Evolutionary conservation across 2,113 vertebrate species (phyloP).

Genomic region (Tachysurus vachellii): DNA sequence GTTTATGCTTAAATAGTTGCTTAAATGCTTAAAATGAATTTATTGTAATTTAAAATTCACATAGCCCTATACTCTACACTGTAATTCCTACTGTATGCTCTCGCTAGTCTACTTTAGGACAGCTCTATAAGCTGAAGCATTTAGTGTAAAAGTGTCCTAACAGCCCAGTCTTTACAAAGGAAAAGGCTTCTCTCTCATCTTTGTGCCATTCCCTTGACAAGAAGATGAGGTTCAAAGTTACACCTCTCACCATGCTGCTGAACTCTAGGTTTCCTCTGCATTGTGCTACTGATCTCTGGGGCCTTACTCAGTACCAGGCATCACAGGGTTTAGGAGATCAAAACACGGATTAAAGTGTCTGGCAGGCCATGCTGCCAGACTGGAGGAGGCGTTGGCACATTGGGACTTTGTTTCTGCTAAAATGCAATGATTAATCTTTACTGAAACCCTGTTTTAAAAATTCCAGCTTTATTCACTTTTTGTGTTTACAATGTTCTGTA

Average conservation of each 20-base stretch:
- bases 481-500: background rate
- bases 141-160: conserved; percentile 62
- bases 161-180: conserved; percentile 54
- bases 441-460: background rate
- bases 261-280: conserved; percentile 46
- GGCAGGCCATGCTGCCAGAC: conserved; percentile 27
- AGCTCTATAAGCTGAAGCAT: conserved; percentile 8
- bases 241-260: conserved; percentile 60
- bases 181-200: conserved; percentile 64
- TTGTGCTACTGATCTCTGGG: conserved; percentile 28
- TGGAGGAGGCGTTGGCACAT: conserved; percentile 35
- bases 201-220: conserved; percentile 67
- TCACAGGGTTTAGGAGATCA: conserved; percentile 49
- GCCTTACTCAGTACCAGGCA: conserved; percentile 57
- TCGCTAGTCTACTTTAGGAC: background rate
- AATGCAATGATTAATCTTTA: conserved; percentile 6
- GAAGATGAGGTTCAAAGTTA: conserved; percentile 66
- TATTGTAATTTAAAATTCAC: background rate
- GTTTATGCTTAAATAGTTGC: background rate
- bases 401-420: conserved; percentile 30
- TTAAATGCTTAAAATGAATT: too few relatives aligned
- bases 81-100: background rate
- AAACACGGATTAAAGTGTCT: conserved; percentile 46
- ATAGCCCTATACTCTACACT: background rate
- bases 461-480: background rate